Conservation (phyloP, 2,113 vertebrate species). For the Poicephalus gulielmi region DNA sequence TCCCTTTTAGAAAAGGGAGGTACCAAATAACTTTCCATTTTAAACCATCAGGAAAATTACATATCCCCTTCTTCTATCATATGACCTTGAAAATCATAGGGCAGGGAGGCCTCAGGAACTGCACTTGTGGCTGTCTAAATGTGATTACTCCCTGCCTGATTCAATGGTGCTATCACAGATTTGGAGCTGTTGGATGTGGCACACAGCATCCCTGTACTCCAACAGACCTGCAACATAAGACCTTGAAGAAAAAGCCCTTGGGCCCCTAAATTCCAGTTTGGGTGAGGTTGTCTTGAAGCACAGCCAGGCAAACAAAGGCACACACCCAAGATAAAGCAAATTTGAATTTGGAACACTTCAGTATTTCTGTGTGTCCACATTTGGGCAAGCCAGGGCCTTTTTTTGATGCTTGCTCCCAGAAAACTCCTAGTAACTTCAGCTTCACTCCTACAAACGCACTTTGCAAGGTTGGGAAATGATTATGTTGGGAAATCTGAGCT, state of each 20-base stretch:
- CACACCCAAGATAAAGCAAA: background rate
- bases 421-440: background rate
- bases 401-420: background rate
- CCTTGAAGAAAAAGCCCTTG: background rate
- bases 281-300: background rate
- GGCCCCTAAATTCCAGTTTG: background rate
- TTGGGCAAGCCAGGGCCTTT: background rate
- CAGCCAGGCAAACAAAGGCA: background rate
- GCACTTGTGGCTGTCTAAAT: background rate
- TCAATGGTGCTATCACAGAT: background rate
- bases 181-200: background rate
- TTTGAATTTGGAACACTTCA: background rate
- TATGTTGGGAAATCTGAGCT: background rate
- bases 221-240: background rate
- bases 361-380: background rate
- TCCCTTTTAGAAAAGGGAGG: background rate
- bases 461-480: background rate
- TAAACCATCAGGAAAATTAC: conserved; percentile 48
- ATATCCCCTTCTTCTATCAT: background rate
- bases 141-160: background rate
- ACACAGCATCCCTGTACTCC: background rate
- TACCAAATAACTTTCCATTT: conserved; percentile 63
- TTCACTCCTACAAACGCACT: fast-evolving
- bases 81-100: conserved; percentile 23
- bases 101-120: conserved; percentile 13